Base-by-base conservation (phyloP, 2,113 vertebrate species). In the Percopsis transmontana region DNA sequence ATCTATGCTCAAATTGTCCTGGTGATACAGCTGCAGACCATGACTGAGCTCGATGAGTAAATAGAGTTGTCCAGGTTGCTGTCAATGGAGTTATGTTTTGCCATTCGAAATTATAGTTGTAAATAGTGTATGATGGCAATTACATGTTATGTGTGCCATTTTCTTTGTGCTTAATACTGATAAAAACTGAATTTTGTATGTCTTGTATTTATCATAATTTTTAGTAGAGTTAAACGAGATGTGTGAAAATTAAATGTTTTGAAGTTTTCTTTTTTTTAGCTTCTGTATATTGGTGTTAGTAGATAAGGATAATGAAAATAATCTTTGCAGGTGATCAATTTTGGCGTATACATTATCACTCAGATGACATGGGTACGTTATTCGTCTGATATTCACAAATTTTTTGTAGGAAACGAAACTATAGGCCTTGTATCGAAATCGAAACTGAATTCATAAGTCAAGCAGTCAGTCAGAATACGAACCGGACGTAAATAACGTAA, bases 11-110 rank as follows among this genome's bases (percentile, higher is more conserved):
- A 9, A 95, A 95, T 58, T 99, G 97, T 85, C 96, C 97, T 4
- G 97, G 97, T 27, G 92, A 94, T 77, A 94, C 93, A 72, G 94
- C 94, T 83, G 92, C 91, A 68, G 95, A 95, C 71, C 97, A 99
- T 3, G 93, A 97, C 2, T 90, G 40, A 90, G 65, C 9, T 1
- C 18, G 16, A 48, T 48, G 15, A n/a, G 7, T 2, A 5, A 5
- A 23, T 24, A 16, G n/a, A n/a, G 15, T 15, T 20, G 40, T 48
- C 12, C 2, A 20, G n/a, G 8, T 9, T 38, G 23, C 10, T 54
- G 15, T 54, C 13, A 45, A 13, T 20, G 1, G 62, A 62, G 15
- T 13, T n/a, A 45, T 8, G 57, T 2, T 62, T 66, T 51, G 19
- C 21, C 15, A 1, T 1, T 56, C 15, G 2, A 51, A 53, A 24